These are phyloP conservation scores for Chlamydotis undulata DNA, from an alignment of 2,113 vertebrate genomes.

Conservation along the genomic window DNA sequence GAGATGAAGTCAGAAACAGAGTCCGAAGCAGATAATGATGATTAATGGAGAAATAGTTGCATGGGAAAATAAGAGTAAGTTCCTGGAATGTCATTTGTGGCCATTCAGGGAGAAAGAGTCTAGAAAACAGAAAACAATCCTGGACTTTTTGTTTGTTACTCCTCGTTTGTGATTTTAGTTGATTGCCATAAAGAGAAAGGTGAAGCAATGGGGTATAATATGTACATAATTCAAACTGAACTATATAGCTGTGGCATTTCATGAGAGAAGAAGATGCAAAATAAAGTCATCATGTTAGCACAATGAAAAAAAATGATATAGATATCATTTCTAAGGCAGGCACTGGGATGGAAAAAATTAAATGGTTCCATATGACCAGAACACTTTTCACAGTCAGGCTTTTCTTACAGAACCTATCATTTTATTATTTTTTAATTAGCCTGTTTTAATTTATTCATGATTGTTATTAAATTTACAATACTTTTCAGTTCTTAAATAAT, in stretches of 20 bases:
- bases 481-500: slow-evolving; percentile 61
- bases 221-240: neutral
- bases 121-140: neutral
- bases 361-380: neutral
- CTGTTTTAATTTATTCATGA: slow-evolving; percentile 55
- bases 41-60: neutral
- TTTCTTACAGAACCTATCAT: neutral
- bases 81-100: neutral
- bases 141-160: neutral
- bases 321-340: neutral
- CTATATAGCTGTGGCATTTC: neutral
- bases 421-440: slow-evolving; percentile 59
- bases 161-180: neutral
- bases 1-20: neutral
- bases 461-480: slow-evolving; percentile 64
- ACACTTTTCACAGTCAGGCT: neutral
- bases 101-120: neutral
- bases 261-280: neutral
- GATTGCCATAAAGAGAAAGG: neutral
- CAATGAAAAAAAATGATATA: fast-evolving
- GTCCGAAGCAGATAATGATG: neutral
- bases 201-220: neutral
- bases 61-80: neutral
- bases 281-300: neutral
- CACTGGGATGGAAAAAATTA: neutral